Evolutionary conservation across 2,113 vertebrate species (phyloP).

Genomic region (Pachycephala philippinensis): DNA sequence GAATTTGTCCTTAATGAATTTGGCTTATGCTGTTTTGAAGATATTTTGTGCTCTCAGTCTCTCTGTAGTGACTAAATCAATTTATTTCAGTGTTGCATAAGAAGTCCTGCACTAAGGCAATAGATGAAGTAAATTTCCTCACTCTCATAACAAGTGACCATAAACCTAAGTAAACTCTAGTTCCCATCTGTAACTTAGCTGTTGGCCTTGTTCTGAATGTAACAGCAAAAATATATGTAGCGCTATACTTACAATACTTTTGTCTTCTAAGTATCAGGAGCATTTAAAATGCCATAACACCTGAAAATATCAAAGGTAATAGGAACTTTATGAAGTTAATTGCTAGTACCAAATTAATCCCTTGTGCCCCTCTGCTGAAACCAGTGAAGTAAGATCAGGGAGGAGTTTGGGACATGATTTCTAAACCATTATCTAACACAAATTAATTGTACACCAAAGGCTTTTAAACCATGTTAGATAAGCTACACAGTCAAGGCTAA

Average conservation of each 20-base stretch:
- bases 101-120: background rate
- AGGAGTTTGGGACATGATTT: background rate
- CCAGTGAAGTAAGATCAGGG: background rate
- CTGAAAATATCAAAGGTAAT: background rate
- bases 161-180: background rate
- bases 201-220: background rate
- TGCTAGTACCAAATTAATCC: background rate
- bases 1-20: background rate
- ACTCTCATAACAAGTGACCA: background rate
- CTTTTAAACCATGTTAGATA: slow-evolving; percentile 1
- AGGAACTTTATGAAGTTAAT: background rate
- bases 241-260: background rate
- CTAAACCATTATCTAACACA: background rate
- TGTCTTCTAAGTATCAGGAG: background rate
- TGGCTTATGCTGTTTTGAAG: background rate
- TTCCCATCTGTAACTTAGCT: background rate
- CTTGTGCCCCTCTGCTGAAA: background rate
- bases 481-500: background rate
- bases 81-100: background rate
- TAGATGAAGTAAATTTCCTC: background rate
- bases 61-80: background rate
- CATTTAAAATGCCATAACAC: background rate
- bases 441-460: slow-evolving; percentile 2
- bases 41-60: background rate
- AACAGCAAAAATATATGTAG: background rate